These are phyloP conservation scores for Rachycentron canadum DNA, from an alignment of 2,797 vertebrate species.

Conservation along the genomic window DNA sequence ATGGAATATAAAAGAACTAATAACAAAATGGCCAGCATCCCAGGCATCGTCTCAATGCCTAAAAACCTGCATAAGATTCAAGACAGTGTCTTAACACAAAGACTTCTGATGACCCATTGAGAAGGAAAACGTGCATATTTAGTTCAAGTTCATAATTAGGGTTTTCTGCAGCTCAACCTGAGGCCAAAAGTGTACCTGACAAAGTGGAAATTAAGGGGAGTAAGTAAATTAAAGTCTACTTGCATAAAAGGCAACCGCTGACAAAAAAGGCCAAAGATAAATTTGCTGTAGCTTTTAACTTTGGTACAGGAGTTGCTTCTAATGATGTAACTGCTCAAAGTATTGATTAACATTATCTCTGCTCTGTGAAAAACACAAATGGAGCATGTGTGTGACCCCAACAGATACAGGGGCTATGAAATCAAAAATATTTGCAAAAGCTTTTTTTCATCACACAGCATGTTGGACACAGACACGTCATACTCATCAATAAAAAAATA, in stretches of 20 bases:
- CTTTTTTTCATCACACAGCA: conserved; percentile 1
- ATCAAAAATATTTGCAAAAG: conserved; percentile 3
- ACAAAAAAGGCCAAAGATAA: neutral
- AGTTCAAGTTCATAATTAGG: neutral
- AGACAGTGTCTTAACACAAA: conserved; percentile 2
- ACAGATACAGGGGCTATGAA: neutral
- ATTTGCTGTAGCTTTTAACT: neutral
- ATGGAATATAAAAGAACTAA: conserved; percentile 9
- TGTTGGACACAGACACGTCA: neutral
- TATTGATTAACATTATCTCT: conserved; percentile 4
- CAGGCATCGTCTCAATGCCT: neutral
- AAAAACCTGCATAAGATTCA: conserved; percentile 8
- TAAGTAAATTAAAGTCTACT: neutral
- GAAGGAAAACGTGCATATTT: conserved; percentile 4
- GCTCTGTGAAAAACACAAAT: neutral
- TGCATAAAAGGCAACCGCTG: neutral
- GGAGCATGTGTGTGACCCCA: neutral
- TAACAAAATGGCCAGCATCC: conserved; percentile 31
- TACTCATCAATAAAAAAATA: conserved; percentile 6
- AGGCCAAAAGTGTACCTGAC: neutral
- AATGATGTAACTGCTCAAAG: neutral
- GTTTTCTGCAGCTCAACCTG: neutral
- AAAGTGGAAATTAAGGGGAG: neutral
- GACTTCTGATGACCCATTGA: conserved; percentile 12
- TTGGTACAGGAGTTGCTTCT: neutral